Evolutionary conservation across 1,140 invertebrate species (phyloP), one percentile per base, ranked within the genome.

Genomic region (Agrypnia vestita): DNA sequence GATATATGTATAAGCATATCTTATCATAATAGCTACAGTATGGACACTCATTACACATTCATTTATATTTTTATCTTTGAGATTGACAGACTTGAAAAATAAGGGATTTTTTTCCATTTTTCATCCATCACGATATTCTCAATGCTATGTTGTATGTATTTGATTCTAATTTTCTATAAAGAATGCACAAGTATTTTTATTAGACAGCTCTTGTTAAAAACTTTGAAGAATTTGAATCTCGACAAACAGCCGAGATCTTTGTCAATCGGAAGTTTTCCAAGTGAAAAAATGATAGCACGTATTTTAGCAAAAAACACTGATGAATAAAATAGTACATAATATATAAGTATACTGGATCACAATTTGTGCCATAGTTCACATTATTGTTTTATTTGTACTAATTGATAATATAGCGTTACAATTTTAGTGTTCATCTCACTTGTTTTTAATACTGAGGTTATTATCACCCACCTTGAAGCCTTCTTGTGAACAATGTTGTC

Each of bases 21-120:
- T 76, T 80, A 80, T 71, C 15, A 47, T 67, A 80, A 46, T 35
- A 69, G 79, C 79, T 80, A 80, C 62, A 74, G 49, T 80, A 80
- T 80, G 78, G 78, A 80, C 78, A 80, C 78, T 56, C 67, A 80
- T 76, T 80, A 80, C 71, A 80, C 79, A 80, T 79, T 74, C 78
- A 80, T 74, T 80, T 76, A 59, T 46, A 71, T 21, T 49, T 71
- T 75, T 59, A 75, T 43, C 53, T 75, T 75, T 35, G 72, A 75
- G 72, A 75, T 59, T 43, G 55, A 74, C 21, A 15, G n/a, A 44
- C 44, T 35, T 13, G 35, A 67, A 67, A 67, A 15, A 67, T 43
- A 67, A 67, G 35, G 43, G 25, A 35, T 62, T n/a, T 15, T 53
- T 56, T 17, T 56, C n/a, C 53, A 56, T 15, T 17, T 21, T 15